Evolutionary conservation across 2,113 vertebrate genomes (phyloP).

Genomic region (Mus pahari): DNA sequence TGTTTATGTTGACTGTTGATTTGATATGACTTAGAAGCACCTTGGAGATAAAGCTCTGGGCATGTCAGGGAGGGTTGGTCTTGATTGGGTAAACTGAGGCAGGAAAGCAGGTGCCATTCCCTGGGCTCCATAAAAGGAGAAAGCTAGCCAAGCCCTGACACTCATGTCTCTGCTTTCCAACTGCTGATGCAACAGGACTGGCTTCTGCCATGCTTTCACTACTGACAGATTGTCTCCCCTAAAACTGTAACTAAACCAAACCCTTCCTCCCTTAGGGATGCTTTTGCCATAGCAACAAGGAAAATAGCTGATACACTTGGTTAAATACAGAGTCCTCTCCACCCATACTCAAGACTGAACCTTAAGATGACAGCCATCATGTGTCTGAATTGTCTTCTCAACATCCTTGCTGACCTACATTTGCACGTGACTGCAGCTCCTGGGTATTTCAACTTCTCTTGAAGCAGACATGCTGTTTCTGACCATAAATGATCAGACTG

Average conservation of each 20-base stretch:
- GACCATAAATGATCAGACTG: background rate
- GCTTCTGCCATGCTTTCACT: background rate
- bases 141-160: background rate
- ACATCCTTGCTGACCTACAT: background rate
- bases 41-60: background rate
- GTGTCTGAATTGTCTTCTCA: background rate
- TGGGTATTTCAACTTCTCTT: background rate
- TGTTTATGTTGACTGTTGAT: background rate
- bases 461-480: background rate
- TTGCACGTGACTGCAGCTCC: background rate
- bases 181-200: background rate
- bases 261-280: background rate
- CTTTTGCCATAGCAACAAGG: background rate
- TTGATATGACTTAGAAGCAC: background rate
- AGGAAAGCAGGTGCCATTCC: background rate
- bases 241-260: background rate
- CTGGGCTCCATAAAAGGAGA: background rate
- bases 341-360: too few relatives aligned
- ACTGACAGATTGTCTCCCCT: background rate
- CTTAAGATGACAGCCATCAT: background rate
- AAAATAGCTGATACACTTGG: background rate
- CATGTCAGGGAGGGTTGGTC: background rate
- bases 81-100: background rate
- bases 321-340: background rate
- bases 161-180: background rate